phyloP scores from a whole-genome alignment of 2,888 invertebrate species.

The Pardosa pseudoannulata region DNA sequence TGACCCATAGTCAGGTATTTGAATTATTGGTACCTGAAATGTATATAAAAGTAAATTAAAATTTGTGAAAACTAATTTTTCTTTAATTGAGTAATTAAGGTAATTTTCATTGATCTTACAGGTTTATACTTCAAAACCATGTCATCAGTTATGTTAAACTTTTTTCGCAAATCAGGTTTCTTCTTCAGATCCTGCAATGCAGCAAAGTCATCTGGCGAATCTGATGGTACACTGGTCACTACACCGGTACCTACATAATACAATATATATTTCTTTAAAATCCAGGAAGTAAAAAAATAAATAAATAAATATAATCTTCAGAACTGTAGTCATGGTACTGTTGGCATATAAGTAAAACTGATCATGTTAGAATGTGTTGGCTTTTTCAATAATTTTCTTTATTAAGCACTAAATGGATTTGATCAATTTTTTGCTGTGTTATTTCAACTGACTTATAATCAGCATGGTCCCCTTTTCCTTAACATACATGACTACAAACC shows the following conservation, averaged over 20 bases:
- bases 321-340: no score
- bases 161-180: slow-evolving; percentile 93
- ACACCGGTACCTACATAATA: slow-evolving; percentile 90
- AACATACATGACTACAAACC: no score
- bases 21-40: slow-evolving; percentile 87
- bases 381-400: no score
- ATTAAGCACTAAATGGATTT: no score
- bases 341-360: no score
- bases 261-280: no score
- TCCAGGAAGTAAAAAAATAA: no score
- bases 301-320: no score
- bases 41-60: not conserved
- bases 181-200: slow-evolving; percentile 96
- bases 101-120: slow-evolving; percentile 79
- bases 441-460: no score
- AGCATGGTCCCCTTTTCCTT: no score
- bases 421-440: no score
- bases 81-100: not conserved
- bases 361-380: no score
- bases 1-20: slow-evolving; percentile 92
- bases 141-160: slow-evolving; percentile 90
- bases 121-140: slow-evolving; percentile 86
- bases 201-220: slow-evolving; percentile 98
- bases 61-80: not conserved
- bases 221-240: slow-evolving; percentile 98